phyloP scores from a whole-genome alignment of 2,113 vertebrate genomes.

The Eublepharis macularius region DNA sequence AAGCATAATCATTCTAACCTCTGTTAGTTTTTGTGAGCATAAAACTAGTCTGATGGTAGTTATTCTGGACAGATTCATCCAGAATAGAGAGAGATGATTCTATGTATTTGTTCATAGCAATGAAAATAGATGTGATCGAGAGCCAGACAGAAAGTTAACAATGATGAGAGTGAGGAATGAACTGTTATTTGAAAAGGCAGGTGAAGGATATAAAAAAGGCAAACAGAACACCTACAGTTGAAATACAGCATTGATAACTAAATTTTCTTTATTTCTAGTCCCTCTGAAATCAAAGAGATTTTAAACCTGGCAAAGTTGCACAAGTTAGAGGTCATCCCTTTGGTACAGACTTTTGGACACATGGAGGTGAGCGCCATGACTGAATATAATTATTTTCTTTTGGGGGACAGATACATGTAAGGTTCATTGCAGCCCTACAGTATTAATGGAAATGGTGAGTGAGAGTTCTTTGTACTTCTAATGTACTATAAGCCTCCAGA shows the following conservation, averaged over 20 bases:
- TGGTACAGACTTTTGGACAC: conserved; percentile 95
- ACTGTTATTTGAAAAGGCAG: too few relatives aligned
- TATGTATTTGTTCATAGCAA: too few relatives aligned
- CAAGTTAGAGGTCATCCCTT: conserved; percentile 87
- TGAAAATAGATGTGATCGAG: too few relatives aligned
- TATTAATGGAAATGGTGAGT: background rate
- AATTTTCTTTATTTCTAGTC: conserved; percentile 68
- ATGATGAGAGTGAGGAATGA: too few relatives aligned
- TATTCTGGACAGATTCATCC: too few relatives aligned
- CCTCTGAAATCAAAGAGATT: conserved; percentile 79
- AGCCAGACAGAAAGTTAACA: too few relatives aligned
- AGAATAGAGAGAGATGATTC: too few relatives aligned
- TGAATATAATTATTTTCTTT: background rate
- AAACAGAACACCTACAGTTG: too few relatives aligned
- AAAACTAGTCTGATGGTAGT: too few relatives aligned
- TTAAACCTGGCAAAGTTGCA: conserved; percentile 76
- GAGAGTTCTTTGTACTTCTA: background rate
- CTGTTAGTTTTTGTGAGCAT: too few relatives aligned
- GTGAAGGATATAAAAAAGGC: too few relatives aligned
- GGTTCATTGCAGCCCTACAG: background rate
- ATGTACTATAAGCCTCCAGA: background rate
- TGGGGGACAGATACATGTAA: background rate
- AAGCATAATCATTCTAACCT: background rate
- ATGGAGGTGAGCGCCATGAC: conserved; percentile 86
- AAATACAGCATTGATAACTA: background rate